Evolutionary conservation across 2,888 invertebrate genomes (phyloP), one percentile per base, ranked within the genome.

Genomic region (Thereva nobilitata): DNA sequence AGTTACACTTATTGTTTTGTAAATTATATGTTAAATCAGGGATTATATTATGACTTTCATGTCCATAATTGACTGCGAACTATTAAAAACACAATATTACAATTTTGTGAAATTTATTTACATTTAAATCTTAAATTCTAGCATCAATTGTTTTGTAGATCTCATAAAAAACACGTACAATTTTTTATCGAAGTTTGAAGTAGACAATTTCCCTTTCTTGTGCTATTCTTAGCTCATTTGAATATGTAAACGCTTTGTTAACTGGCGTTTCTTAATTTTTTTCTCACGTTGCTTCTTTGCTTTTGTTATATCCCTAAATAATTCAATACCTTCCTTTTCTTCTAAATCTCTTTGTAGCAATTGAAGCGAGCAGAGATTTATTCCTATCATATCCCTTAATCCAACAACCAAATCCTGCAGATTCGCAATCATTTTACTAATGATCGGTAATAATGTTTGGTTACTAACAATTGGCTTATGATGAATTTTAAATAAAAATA

Each of bases 281-380:
- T 86, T 88, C 72, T 88, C 87, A 61, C 85, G 86, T 66, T 87
- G 84, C 70, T 85, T 86, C 63, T 84, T 85, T 64, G 84, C 84
- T 59, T 83, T 80, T 0, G 87, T 87, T 0, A 91, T 90, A 73
- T 94, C 94, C 67, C 83, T 83, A 82, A 95, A 95, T 71, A 93
- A 81, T 73, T 88, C 87, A 35, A 93, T 86, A 61, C 89, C 87
- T 72, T 91, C 88, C 1, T 85, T 84, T 71, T 88, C 87, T 79
- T 94, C 94, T 8, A 91, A 83, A 70, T 89, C 87, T 64, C 88
- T 85, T 74, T 91, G 90, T 59, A 93, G 76, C 80, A 90, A 88
- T 68, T 87, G 85, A 75, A 97, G 83, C 0, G 91, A 93, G 77
- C 93, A 90, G 70, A 91, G 81, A 82, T 97, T 97, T 78, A 87